Evolutionary conservation across 2,888 invertebrate genomes (phyloP).

Genomic region (Lasius platythorax): DNA sequence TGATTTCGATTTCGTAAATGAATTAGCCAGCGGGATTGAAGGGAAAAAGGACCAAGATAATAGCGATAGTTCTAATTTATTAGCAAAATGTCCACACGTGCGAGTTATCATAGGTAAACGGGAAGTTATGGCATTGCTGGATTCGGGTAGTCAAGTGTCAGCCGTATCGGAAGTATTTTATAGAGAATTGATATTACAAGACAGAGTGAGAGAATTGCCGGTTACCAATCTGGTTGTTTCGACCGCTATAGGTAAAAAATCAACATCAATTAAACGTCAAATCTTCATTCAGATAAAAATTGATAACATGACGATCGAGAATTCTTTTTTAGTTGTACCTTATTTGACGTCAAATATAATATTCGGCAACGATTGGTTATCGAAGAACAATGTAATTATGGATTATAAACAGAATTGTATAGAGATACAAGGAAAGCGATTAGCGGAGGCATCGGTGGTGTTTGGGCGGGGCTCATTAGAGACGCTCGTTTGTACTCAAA

Average conservation of each 20-base stretch:
- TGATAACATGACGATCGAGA: background rate
- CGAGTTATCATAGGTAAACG: background rate
- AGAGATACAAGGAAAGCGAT: background rate
- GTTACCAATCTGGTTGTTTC: background rate
- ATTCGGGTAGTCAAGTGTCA: background rate
- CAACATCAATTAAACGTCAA: background rate
- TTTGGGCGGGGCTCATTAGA: background rate
- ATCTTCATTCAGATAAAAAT: background rate
- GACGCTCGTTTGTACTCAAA: background rate
- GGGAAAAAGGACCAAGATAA: background rate
- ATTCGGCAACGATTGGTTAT: background rate
- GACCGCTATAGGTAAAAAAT: background rate
- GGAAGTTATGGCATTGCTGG: background rate
- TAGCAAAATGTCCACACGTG: background rate
- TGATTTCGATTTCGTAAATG: background rate
- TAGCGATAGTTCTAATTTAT: no score
- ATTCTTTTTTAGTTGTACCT: background rate
- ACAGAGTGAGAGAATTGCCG: background rate
- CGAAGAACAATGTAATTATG: background rate
- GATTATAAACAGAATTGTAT: background rate
- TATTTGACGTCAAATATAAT: background rate
- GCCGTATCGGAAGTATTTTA: background rate
- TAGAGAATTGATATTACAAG: background rate
- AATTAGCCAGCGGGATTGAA: no score
- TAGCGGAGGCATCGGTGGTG: background rate